Evolutionary conservation across 2,888 invertebrate species (phyloP), one percentile per base, ranked within the genome.

Genomic region (Poecilus cupreus): DNA sequence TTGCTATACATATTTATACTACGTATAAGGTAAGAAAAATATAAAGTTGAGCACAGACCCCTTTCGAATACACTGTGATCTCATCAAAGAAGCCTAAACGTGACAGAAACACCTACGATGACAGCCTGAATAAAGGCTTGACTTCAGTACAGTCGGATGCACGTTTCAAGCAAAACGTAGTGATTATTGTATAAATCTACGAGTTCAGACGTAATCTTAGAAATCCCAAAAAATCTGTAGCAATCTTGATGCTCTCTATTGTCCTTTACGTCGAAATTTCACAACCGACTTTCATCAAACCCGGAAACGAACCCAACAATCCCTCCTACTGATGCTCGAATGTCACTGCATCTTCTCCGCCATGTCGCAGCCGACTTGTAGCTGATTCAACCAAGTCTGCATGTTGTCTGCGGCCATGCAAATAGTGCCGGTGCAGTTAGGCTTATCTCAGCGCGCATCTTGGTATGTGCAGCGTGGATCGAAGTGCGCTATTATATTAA

Each of bases 401-500:
- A 54, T 54, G 26, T 60, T 24, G 60, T 60, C 60, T 24, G 60
- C 26, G 22, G 60, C 11, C 20, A 54, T 54, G 54, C 54, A 54
- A 60, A 43, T 32, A 32, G 32, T 26, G 60, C 60, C n/a, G 24
- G 24, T 22, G 60, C 26, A n/a, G 60, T 26, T 24, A 60, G 24
- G 5, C 20, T 54, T 54, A 54, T 54, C 54, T 13, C 0, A 3
- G 11, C n/a, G 13, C 60, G 22, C 24, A 60, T 60, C 60, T 60
- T 13, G 54, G 24, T 60, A 43, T 43, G 43, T 24, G 26, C 13
- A 26, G 60, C 13, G 39, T 11, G 13, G 39, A 68, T 68, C 37
- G 18, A 60, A 24, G 32, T 32, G 32, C 37, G 26, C 75, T 75
- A 75, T 75, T 75, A 75, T 75, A 75, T 75, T 75, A 75, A 75